A percentile compares a stretch with the other conserved stretches of the same genome.
phyloP scores from a whole-genome alignment of 2,113 vertebrate species.

The Diglossa brunneiventris region DNA sequence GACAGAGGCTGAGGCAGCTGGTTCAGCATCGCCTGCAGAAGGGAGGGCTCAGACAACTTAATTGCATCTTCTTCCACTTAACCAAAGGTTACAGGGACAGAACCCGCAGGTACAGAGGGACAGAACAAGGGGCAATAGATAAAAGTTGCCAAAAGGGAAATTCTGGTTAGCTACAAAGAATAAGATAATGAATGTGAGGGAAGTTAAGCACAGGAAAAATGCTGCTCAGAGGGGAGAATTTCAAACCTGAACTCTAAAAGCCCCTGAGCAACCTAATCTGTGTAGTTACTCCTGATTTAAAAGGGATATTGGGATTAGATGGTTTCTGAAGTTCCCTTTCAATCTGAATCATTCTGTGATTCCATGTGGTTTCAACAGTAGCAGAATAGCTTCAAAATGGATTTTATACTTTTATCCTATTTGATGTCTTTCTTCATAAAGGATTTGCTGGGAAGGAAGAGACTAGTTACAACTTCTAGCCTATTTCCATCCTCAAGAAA shows the following conservation, averaged over 20 bases:
- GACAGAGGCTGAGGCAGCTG: not conserved
- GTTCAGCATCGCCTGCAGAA: not conserved
- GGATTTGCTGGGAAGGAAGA: not conserved
- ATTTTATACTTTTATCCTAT: not conserved
- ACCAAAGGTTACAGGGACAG: not conserved
- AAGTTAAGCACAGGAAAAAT: not conserved
- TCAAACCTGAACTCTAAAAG: not conserved
- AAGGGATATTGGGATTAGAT: not conserved
- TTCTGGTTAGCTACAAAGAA: not conserved
- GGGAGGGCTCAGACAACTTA: not conserved
- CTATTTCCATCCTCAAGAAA: not conserved
- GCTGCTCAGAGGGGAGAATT: not conserved
- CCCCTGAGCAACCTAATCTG: not conserved
- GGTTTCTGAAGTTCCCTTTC: not conserved
- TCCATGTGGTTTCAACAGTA: not conserved
- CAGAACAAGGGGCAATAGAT: not conserved
- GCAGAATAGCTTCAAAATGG: not conserved
- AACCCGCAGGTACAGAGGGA: not conserved
- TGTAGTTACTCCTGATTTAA: not conserved
- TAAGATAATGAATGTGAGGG: not conserved
- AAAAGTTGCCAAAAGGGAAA: not conserved
- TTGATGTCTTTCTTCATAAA: not conserved
- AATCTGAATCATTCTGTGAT: not conserved
- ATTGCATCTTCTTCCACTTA: not conserved
- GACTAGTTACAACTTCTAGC: not conserved